Evolutionary conservation across 1,140 invertebrate genomes (phyloP).

Genomic region (Pollicipes pollicipes): DNA sequence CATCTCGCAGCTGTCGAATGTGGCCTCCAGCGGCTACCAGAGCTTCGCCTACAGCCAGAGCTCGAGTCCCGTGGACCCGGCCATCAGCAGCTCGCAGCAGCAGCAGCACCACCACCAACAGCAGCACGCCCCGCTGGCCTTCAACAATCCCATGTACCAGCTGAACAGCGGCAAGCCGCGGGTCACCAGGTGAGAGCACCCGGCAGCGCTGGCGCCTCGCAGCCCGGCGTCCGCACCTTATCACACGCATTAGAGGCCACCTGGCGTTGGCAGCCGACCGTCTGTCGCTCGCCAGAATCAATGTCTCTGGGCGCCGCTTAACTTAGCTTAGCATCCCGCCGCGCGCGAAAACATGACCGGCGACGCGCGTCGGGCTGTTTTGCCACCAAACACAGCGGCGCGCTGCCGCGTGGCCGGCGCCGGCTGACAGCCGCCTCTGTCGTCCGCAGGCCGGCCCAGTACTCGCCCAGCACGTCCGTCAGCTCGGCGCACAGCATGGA

Average conservation of each 20-base stretch:
- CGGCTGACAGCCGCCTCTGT: too few species aligned
- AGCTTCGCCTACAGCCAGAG: constrained; percentile 79
- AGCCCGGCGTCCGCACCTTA: too few species aligned
- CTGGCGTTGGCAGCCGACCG: too few species aligned
- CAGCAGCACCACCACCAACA: constrained; percentile 20
- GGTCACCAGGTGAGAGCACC: not conserved
- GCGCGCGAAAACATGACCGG: too few species aligned
- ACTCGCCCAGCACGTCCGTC: constrained; percentile 17
- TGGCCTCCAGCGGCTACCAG: constrained; percentile 74
- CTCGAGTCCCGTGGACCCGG: constrained; percentile 65
- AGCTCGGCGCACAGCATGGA: constrained; percentile 22
- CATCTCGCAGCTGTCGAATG: constrained; percentile 60
- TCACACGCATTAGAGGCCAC: too few species aligned
- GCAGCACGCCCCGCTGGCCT: constrained; percentile 47
- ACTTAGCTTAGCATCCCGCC: too few species aligned
- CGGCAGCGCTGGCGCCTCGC: too few species aligned
- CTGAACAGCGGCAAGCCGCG: constrained; percentile 18
- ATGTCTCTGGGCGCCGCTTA: too few species aligned
- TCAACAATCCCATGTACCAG: constrained; percentile 65
- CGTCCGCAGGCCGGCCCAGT: not conserved
- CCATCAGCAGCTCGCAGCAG: constrained; percentile 25
- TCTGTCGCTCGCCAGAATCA: too few species aligned
- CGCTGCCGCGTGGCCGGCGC: too few species aligned
- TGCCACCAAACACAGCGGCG: too few species aligned
- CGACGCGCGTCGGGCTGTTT: too few species aligned